Base-by-base conservation (phyloP, 2,113 vertebrate genomes). In the Gulo gulo region DNA sequence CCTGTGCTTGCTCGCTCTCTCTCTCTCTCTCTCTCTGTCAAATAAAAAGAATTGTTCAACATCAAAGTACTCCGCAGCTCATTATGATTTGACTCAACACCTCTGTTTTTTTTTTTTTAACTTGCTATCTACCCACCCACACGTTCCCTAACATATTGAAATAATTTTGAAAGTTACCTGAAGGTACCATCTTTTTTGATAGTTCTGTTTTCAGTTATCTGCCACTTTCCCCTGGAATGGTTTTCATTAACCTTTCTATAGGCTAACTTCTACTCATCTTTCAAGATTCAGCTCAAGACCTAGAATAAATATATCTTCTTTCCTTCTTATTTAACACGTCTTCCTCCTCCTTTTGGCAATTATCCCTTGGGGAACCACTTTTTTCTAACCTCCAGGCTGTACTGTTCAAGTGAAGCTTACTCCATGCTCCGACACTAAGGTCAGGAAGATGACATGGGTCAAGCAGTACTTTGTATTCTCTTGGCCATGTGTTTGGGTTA, bases 81-180 rank as follows among this genome's bases (percentile, higher is more conserved):
- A 0, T 31, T 29, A 24, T 2, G 11, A 12, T 47, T 29, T 39
- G 50, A 55, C 12, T 16, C 12, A 57, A 6, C 12, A 31, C 11
- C 34, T 36, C 52, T 73, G 39, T 45, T 26, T 52, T 34, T 78
- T 47, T 45, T 26, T 52, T 34, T 78, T 47, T n/a, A 36, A 18
- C 20, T 13, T 23, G 5, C n/a, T 29, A 0, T 50, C 10, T 3
- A 7, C 23, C 3, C 36, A 29, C 29, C 1, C 39, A 20, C 39
- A 55, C 0, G 1, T 39, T n/a, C 39, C 34, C 52, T 57, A 14
- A 4, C 47, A 24, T 6, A 24, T 0, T 20, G 57, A 65, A 39
- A 61, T 45, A 2, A 42, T 14, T 67, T 65, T 81, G n/a, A 50
- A 71, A 80, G 7, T 16, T 9, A 11, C 24, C 26, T 31, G 34